Conservation (phyloP, 1,140 invertebrate species). For the Macrocentrus cingulum region DNA sequence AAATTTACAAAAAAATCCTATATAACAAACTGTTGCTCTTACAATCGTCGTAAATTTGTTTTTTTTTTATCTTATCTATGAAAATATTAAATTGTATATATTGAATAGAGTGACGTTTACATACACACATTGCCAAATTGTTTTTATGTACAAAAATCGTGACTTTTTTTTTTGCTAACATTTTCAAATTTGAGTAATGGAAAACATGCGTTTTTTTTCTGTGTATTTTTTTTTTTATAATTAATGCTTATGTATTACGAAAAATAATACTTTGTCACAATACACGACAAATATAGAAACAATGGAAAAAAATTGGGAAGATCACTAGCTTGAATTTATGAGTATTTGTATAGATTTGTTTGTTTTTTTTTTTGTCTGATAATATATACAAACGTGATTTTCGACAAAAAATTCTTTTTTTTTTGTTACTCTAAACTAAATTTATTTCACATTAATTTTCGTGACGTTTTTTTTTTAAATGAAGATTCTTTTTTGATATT, state of each 20-base stretch:
- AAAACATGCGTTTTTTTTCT: conserved; percentile 1
- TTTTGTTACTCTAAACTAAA: not conserved
- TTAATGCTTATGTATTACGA: not conserved
- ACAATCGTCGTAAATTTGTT: no score
- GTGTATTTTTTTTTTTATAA: not conserved
- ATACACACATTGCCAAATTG: not conserved
- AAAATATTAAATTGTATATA: not conserved
- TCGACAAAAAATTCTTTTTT: not conserved
- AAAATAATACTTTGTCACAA: not conserved
- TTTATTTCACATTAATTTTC: not conserved
- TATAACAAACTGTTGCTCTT: no score
- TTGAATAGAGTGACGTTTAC: not conserved
- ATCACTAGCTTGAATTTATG: no score
- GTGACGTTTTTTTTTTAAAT: not conserved
- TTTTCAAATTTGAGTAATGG: not conserved
- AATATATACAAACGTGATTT: not conserved
- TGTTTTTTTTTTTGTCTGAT: not conserved
- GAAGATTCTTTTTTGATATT: not conserved
- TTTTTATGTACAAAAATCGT: conserved; percentile 8
- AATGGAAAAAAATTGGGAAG: not conserved
- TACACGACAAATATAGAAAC: not conserved
- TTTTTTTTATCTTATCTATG: no score
- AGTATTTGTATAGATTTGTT: no score
- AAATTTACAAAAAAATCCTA: conserved; percentile 8
- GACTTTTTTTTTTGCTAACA: not conserved